Conservation (phyloP, 37 sponge, comb jelly and placozoan genomes). For the Lycopodina hypogea region DNA sequence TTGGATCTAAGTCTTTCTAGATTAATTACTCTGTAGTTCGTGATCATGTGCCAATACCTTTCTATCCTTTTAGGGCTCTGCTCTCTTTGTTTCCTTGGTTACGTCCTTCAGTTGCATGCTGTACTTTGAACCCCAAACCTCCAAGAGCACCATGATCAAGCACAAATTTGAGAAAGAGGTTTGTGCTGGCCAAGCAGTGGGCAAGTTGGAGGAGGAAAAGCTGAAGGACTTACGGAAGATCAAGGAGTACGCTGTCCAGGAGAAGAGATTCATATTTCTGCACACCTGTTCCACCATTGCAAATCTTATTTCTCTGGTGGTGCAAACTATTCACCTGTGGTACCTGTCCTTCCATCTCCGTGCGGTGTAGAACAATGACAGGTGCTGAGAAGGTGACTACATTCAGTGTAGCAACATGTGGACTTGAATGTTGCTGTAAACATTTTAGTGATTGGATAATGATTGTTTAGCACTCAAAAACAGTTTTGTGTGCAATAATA, state of each 20-base stretch:
- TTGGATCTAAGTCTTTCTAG: too few relatives aligned
- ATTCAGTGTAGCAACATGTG: not conserved
- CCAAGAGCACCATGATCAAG: conserved; percentile 23
- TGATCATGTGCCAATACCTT: too few relatives aligned
- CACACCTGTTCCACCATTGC: conserved; percentile 30
- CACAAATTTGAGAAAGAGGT: conserved; percentile 61
- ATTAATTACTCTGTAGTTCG: too few relatives aligned
- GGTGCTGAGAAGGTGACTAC: not conserved
- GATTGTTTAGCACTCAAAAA: too few relatives aligned
- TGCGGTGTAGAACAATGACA: conserved; percentile 1
- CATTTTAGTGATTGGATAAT: too few relatives aligned
- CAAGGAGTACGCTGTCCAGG: conserved; percentile 35
- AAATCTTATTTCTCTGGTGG: conserved; percentile 37
- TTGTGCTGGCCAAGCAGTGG: conserved; percentile 45
- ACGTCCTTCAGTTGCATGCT: conserved; percentile 21
- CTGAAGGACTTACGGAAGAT: conserved; percentile 32
- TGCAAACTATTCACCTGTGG: conserved; percentile 46
- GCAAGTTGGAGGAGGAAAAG: conserved; percentile 61
- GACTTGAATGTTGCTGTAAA: not conserved
- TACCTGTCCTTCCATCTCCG: conserved; percentile 50
- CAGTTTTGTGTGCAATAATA: too few relatives aligned
- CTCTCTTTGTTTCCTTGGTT: conserved; percentile 9
- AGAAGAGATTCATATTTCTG: conserved; percentile 34
- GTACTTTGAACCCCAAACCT: conserved; percentile 48
- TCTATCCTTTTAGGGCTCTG: conserved; percentile 10